Percentiles rank a stretch among this genome's conserved stretches.
Evolutionary conservation across 2,797 vertebrate genomes (phyloP).

Genomic region (Hypotaenidia okinawae): DNA sequence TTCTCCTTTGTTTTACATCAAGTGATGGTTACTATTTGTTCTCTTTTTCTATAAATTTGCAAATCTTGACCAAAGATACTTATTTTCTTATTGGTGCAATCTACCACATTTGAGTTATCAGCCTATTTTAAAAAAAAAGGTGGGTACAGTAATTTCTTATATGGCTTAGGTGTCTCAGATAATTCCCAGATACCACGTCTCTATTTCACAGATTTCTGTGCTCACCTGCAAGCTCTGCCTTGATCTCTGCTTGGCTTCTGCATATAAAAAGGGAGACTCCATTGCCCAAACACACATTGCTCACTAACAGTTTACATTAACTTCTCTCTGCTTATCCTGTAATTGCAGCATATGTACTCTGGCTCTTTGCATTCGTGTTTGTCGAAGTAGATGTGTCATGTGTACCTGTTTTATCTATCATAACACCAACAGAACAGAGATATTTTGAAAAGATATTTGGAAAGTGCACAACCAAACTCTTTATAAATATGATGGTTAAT

Average conservation of each 20-base stretch:
- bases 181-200: conserved; percentile 25
- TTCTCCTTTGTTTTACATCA: conserved; percentile 8
- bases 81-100: background rate
- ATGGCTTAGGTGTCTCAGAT: conserved; percentile 15
- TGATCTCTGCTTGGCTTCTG: background rate
- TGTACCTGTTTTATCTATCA: conserved; percentile 46
- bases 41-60: background rate
- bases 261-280: conserved; percentile 29
- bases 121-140: background rate
- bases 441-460: conserved; percentile 47
- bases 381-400: conserved; percentile 18
- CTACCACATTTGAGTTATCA: background rate
- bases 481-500: background rate
- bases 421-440: conserved; percentile 23
- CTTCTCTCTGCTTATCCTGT: conserved; percentile 29
- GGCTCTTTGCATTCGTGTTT: background rate
- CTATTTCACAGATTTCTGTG: conserved; percentile 1
- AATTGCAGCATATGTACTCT: background rate
- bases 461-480: background rate
- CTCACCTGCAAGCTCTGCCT: conserved; percentile 33
- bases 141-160: background rate
- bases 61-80: background rate
- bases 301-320: conserved; percentile 67
- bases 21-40: background rate
- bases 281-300: conserved; percentile 25